Base-by-base conservation (phyloP, 2,888 invertebrate species). In the Papilio gigon region DNA sequence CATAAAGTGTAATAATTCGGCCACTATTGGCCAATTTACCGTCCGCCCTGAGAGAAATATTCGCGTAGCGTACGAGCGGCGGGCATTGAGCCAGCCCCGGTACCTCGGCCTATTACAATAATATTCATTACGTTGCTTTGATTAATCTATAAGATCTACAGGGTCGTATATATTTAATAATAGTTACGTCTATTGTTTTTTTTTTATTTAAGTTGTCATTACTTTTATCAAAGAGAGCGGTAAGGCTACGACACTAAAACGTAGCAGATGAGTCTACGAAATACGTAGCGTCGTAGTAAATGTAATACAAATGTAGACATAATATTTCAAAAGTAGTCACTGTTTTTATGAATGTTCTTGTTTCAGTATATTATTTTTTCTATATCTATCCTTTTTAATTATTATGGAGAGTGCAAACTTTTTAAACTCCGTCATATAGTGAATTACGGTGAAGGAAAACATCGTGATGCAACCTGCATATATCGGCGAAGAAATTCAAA, bases 1-100 rank as follows among this genome's bases (percentile, higher is more conserved):
- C 53, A 53, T 53, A 53, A 53, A 53, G 53, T 56, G 53, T 56
- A 56, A 56, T 56, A 56, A 56, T 56, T 56, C n/a, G 53, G 53
- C 53, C 53, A 30, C 53, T 56, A 56, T 56, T 56, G 53, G 53
- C 30, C 53, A 56, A 56, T 56, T 56, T 56, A 56, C 53, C 53
- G 53, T 56, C 53, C 17, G 17, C 53, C 53, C 53, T 53, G 53
- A 27, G 53, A 56, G 30, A 56, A 56, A 56, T 56, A 56, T 56
- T 56, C 53, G n/a, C 30, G 53, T 8, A 30, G 17, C 53, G 30
- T 56, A 56, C 53, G 30, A 56, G 53, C n/a, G 30, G 53, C 27
- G 53, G 53, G 53, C 53, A 30, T 30, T 17, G 14, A 27, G 53
- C 53, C 53, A 56, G 53, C 27, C 30, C 30, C 11, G 17, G 4